phyloP scores from a whole-genome alignment of 2,797 vertebrate species.

The Netta rufina region DNA sequence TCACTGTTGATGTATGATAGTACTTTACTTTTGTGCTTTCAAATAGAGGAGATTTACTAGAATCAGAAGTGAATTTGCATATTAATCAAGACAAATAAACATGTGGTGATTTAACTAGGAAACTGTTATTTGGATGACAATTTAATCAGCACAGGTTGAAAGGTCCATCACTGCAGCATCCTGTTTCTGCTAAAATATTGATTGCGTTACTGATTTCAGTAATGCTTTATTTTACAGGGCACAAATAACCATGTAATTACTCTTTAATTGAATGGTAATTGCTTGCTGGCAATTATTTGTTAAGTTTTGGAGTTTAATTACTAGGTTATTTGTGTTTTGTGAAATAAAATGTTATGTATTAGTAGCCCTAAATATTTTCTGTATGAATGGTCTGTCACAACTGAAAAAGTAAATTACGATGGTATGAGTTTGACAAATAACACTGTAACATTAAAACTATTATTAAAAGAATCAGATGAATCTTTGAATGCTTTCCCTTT shows the following conservation, averaged over 20 bases:
- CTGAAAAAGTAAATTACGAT: slow-evolving; percentile 13
- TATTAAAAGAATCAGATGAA: slow-evolving; percentile 46
- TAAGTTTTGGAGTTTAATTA: slow-evolving; percentile 78
- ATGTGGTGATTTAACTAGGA: slow-evolving; percentile 73
- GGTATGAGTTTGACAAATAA: slow-evolving; percentile 33
- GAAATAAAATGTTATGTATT: slow-evolving; percentile 71
- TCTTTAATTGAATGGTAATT: slow-evolving; percentile 83
- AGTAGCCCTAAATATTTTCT: slow-evolving; percentile 39
- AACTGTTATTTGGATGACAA: slow-evolving; percentile 74
- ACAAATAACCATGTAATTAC: slow-evolving; percentile 81
- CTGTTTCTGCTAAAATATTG: slow-evolving; percentile 80
- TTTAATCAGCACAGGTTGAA: slow-evolving; percentile 79
- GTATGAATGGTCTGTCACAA: slow-evolving; percentile 27
- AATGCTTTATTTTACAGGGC: slow-evolving; percentile 78
- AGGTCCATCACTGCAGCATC: slow-evolving; percentile 74
- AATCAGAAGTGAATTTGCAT: slow-evolving; percentile 74
- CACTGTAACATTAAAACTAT: neutral
- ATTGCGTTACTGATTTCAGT: slow-evolving; percentile 78
- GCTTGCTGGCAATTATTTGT: slow-evolving; percentile 79
- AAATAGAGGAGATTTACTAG: slow-evolving; percentile 57
- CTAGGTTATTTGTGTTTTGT: slow-evolving; percentile 73
- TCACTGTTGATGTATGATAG: slow-evolving; percentile 34
- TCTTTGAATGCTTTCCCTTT: slow-evolving; percentile 50
- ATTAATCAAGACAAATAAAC: slow-evolving; percentile 81
- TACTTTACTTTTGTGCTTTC: slow-evolving; percentile 46